Evolutionary conservation across 1,140 invertebrate species (phyloP), one percentile per base, ranked within the genome.

Genomic region (Drosophila rhopaloa): DNA sequence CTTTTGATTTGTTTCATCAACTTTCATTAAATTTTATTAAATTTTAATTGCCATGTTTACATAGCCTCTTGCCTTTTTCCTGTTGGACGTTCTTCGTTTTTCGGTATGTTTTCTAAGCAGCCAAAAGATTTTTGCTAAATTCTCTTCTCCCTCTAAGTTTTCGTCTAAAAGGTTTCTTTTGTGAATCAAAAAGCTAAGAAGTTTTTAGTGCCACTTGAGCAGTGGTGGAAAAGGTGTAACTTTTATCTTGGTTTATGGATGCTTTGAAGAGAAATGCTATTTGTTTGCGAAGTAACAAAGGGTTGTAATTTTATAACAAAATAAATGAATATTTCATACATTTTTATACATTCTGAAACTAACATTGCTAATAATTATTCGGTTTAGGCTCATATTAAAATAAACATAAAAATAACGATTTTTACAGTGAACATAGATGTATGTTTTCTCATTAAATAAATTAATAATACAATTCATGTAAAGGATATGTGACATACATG

Each of bases 1-100:
- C 65, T 77, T 77, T 77, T 76, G 63, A 77, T 77, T 77, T 77
- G 73, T 76, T 77, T 50, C 56, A 77, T 71, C 68, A 82, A 88
- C 51, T 86, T 88, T 63, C 59, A 76, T 73, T 76, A 76, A 48
- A 63, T 79, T 82, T 88, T 83, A 83, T 88, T 67, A 88, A 79
- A 81, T 67, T 81, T 66, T 56, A 81, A 66, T 85, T 85, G 76
- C 40, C 61, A 41, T 61, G 41, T 59, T 70, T 67, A 55, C 51
- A 62, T 58, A 62, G 32, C 41, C 48, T 40, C 50, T 67, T 43
- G 65, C 61, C 46, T 41, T 66, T 66, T 48, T 59, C 10, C 32
- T 14, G 47, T 38, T 16, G n/a, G 37, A 10, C n/a, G 13, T 47
- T 38, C 44, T 5, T 4, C n/a, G 48, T 11, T 44, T 29, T 40